A percentile compares a stretch with the other conserved stretches of the same genome.
Evolutionary conservation across 2,113 vertebrate species (phyloP).

Genomic region (Neotragus pygmaeus): DNA sequence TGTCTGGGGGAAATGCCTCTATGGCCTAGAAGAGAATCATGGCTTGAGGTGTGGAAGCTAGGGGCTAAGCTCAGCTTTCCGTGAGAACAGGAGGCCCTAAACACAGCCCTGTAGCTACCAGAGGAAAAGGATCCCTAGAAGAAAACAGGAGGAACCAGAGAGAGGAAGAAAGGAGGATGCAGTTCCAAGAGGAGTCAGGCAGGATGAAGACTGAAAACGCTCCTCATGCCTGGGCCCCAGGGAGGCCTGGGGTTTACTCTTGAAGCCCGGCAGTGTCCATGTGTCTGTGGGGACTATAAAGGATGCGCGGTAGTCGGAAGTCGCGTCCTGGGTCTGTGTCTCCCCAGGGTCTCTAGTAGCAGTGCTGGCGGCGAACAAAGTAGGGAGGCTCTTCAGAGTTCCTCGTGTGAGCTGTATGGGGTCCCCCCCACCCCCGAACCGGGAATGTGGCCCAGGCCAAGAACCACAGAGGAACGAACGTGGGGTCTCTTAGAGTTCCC

Average conservation of each 20-base stretch:
- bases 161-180: background rate
- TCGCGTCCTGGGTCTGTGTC: background rate
- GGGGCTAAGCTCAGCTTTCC: background rate
- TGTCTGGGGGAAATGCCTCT: background rate
- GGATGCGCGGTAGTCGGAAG: background rate
- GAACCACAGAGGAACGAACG: background rate
- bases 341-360: background rate
- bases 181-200: background rate
- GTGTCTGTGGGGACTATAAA: background rate
- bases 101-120: background rate
- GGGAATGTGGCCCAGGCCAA: background rate
- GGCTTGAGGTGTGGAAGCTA: background rate
- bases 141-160: background rate
- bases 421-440: fast-evolving
- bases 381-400: background rate
- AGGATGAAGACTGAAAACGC: background rate
- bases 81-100: background rate
- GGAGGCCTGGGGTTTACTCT: background rate
- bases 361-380: background rate
- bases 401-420: background rate
- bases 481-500: background rate
- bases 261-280: background rate
- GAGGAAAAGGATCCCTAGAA: background rate
- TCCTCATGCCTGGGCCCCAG: background rate
- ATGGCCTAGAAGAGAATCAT: background rate